Evolutionary conservation across 2,113 vertebrate species (phyloP).

Genomic region (Mellivora capensis): DNA sequence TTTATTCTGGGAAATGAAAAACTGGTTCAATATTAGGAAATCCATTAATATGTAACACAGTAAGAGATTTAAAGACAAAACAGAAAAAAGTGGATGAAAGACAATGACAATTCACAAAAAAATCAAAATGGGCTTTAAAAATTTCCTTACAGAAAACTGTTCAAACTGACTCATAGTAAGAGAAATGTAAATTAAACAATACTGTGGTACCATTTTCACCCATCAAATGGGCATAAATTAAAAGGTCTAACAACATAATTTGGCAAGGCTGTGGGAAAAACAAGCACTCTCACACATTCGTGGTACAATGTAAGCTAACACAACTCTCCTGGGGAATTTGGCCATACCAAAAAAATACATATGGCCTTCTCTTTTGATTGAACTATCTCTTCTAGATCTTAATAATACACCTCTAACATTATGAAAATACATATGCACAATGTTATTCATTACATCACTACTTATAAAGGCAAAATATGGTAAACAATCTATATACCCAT

Average conservation of each 20-base stretch:
- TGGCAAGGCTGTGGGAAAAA: neutral
- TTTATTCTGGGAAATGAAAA: neutral
- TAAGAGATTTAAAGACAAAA: conserved; percentile 9
- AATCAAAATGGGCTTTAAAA: neutral
- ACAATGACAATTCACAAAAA: neutral
- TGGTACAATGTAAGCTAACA: neutral
- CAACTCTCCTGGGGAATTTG: neutral
- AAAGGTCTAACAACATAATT: neutral
- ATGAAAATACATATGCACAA: neutral
- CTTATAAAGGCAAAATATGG: neutral
- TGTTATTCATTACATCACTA: neutral
- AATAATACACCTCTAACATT: neutral
- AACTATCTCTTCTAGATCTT: neutral
- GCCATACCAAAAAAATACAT: neutral
- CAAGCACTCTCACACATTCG: neutral
- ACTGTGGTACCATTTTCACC: neutral
- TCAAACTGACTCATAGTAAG: neutral
- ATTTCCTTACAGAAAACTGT: neutral
- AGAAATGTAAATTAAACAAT: neutral
- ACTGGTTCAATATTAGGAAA: neutral
- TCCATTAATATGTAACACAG: neutral
- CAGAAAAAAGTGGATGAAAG: neutral
- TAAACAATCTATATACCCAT: neutral
- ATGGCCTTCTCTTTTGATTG: neutral
- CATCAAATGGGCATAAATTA: neutral